Percentiles rank a stretch among this genome's conserved stretches.
Conservation (phyloP, 2,797 vertebrate species). For the Cossypha heuglini region DNA sequence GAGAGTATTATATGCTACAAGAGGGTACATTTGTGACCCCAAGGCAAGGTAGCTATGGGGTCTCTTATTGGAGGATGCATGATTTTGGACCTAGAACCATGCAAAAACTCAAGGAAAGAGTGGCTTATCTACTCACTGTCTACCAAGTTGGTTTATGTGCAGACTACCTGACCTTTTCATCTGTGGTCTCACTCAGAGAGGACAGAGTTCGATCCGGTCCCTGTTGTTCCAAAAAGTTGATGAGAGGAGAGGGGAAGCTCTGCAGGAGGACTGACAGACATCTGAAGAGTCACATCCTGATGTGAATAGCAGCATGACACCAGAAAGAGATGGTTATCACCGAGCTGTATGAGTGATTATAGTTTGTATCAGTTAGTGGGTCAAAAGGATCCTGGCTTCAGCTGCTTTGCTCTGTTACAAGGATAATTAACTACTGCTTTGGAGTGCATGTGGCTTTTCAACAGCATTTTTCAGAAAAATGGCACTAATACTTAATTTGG, state of each 20-base stretch:
- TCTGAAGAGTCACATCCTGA: conserved; percentile 32
- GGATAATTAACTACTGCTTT: neutral
- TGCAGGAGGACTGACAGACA: neutral
- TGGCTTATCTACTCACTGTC: neutral
- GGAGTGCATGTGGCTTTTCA: neutral
- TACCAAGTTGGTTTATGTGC: neutral
- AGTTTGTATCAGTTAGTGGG: neutral
- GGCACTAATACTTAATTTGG: neutral
- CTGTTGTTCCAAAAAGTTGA: neutral
- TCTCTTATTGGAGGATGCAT: neutral
- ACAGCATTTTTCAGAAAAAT: neutral
- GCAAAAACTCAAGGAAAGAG: neutral
- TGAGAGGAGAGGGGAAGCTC: neutral
- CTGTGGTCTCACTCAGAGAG: neutral
- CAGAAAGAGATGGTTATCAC: conserved; percentile 35
- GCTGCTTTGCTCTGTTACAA: neutral
- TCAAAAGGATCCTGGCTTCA: conserved; percentile 25
- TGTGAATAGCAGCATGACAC: conserved; percentile 27
- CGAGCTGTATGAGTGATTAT: neutral
- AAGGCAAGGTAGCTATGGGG: neutral
- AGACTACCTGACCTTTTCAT: neutral
- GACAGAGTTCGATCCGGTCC: neutral
- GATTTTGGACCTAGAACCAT: neutral
- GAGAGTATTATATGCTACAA: neutral
- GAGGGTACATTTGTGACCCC: neutral